Evolutionary conservation across 92 coral and sea anemone species (phyloP), one percentile per base, ranked within the genome.

Genomic region (Isaurus tuberculatus): DNA sequence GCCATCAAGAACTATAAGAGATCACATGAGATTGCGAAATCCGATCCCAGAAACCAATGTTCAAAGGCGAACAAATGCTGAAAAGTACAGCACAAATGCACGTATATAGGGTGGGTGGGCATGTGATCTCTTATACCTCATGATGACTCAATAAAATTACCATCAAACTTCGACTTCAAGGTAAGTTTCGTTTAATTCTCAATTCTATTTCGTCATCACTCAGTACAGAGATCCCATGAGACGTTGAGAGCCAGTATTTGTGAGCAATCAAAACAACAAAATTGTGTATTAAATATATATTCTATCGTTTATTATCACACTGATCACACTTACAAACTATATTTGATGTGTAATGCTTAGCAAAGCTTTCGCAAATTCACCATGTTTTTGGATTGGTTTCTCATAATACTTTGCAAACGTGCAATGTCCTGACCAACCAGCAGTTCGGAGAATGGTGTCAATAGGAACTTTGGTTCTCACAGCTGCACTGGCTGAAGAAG

Each of bases 151-250:
- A 71, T 44, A 71, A 58, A 71, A 71, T 43, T 15, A 25, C 28
- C 2, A 44, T 43, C 77, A 71, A 44, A 71, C 77, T 71, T 71
- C 36, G 6, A 43, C 60, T 44, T 27, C 31, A 36, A 26, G 58
- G 60, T 26, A 43, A 72, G 61, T 25, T 32, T 48, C 86, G 73
- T 70, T 87, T 83, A 87, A 87, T 60, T 68, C 33, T 81, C 82
- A 81, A 67, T 79, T 82, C 60, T 87, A 72, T 84, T 84, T 70
- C 88, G 85, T 88, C 88, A 89, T 84, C 86, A 89, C 65, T 84
- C 89, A 64, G 78, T 84, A 75, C 28, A 89, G 86, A 85, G 85
- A 84, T 79, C 75, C 88, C 88, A 84, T 88, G 91, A 89, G 85
- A 86, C 5, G 32, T 86, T 89, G 29, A 81, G 87, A 81, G 90